Evolutionary conservation across 1,140 invertebrate species (phyloP), one percentile per base, ranked within the genome.

Genomic region (Subanguina moxae): DNA sequence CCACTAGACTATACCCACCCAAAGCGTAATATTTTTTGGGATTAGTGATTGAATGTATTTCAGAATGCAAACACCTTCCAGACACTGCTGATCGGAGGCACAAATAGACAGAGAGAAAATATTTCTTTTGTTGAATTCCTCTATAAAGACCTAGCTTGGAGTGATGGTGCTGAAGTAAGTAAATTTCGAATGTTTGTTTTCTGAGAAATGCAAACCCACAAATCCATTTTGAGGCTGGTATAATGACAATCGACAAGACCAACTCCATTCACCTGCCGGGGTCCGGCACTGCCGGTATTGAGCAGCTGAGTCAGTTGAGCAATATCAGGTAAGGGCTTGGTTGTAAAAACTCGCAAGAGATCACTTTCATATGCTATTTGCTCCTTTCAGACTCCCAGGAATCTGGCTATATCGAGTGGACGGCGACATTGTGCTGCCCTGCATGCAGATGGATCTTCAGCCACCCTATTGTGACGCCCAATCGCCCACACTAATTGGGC

Each of bases 391-490:
- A 19, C 65, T 68, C 9, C 81, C 80, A 27, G 80, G 80, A 30
- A 57, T 72, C 45, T 82, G 80, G 80, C 59, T 82, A n/a, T 82
- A 82, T 52, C 66, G 81, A 57, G 69, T 82, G 21, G 79, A 82
- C 52, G 45, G 61, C 25, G 62, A 63, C 17, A 57, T 57, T 0
- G 67, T 81, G 17, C 61, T 45, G 23, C 72, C 78, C 5, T 78
- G 76, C 61, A 57, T 80, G 57, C 58, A 73, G 19, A 32, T 59
- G 46, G 72, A 77, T 21, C 73, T 78, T 15, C 76, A 78, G 57
- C 76, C 76, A 7, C 76, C 76, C n/a, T 78, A 78, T 63, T 78
- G 76, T 58, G 78, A 77, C 30, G 78, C 78, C 1, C 74, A 77
- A 19, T 77, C 76, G 27, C 70, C 76, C 28, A 76, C 78, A 1